Base-by-base conservation (phyloP, 2,888 invertebrate species). In the Nebria salina region DNA sequence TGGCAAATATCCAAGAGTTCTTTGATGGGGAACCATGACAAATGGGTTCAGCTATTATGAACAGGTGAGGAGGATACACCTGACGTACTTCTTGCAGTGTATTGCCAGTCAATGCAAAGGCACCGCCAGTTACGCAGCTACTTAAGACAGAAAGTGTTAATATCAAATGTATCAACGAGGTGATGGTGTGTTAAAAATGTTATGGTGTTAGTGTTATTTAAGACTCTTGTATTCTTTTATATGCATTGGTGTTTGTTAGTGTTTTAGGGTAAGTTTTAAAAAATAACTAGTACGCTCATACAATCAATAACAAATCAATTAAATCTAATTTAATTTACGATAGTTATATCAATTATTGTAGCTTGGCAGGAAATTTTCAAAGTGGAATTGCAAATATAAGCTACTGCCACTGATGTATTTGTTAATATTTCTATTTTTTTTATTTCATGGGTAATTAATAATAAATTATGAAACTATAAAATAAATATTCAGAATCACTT, bases 41-140 rank as follows among this genome's bases (percentile, higher is more conserved):
- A 70, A 70, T 70, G 25, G 11, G 34, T 26, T 34, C 70, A 70
- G 70, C 70, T 25, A 70, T 15, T 34, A 34, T 20, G 34, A 70
- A 70, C 70, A 70, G 70, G 70, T 70, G 70, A 70, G 70, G 70
- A 70, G 70, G 70, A 70, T 70, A 70, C 70, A 70, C 20, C 13
- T 70, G 70, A 70, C 70, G 34, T 20, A 20, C 70, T 25, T 25
- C 34, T 26, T 34, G 26, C 26, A 25, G 15, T 15, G 25, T 25
- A 70, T 34, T 11, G 70, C 70, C 70, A 70, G 70, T 70, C 70
- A 70, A 70, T 34, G 34, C 70, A 25, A 34, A 70, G 70, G 25
- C 70, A 34, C 70, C 25, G 70, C 25, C 25, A 70, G 70, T 70
- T 70, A 34, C 70, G 13, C 26, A 26, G 54, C 54, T 54, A 54